Evolutionary conservation across 2,113 vertebrate species (phyloP).

Genomic region (Pavo muticus): DNA sequence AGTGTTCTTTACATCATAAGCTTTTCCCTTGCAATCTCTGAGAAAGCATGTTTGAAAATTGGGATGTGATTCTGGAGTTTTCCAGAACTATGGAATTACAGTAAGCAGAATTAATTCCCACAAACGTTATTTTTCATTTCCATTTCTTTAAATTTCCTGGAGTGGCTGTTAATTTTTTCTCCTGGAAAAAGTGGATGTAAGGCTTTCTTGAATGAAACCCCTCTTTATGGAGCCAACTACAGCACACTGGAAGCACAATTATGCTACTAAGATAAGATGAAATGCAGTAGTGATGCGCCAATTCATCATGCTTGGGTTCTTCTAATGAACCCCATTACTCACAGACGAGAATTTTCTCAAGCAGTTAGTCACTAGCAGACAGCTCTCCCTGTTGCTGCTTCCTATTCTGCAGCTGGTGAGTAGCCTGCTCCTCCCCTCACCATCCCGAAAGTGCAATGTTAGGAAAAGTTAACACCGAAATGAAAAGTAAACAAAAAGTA

Average conservation of each 20-base stretch:
- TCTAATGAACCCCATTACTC: slow-evolving; percentile 65
- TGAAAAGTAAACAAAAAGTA: slow-evolving; percentile 43
- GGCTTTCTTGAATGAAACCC: slow-evolving; percentile 20
- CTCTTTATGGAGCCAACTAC: not conserved
- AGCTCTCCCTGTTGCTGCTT: slow-evolving; percentile 29
- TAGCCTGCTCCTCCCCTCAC: not conserved
- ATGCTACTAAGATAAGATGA: slow-evolving; percentile 10
- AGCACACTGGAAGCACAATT: slow-evolving; percentile 35
- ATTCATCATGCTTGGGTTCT: slow-evolving; percentile 47
- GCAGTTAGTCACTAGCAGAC: slow-evolving; percentile 44
- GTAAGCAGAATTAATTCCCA: not conserved
- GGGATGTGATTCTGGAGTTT: not conserved
- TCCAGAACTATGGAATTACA: not conserved
- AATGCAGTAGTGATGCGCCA: slow-evolving; percentile 20
- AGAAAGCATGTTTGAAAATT: not conserved
- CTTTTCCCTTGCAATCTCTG: not conserved
- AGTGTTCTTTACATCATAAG: not conserved
- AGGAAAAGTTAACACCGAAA: slow-evolving; percentile 45
- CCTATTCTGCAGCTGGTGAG: not conserved
- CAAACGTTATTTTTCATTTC: not conserved
- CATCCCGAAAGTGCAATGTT: slow-evolving; percentile 53
- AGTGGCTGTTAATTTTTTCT: not conserved
- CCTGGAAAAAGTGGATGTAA: not conserved
- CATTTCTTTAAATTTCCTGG: not conserved
- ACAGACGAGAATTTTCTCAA: slow-evolving; percentile 33